Evolutionary conservation across 2,113 vertebrate genomes (phyloP).

Genomic region (Struthio camelus): DNA sequence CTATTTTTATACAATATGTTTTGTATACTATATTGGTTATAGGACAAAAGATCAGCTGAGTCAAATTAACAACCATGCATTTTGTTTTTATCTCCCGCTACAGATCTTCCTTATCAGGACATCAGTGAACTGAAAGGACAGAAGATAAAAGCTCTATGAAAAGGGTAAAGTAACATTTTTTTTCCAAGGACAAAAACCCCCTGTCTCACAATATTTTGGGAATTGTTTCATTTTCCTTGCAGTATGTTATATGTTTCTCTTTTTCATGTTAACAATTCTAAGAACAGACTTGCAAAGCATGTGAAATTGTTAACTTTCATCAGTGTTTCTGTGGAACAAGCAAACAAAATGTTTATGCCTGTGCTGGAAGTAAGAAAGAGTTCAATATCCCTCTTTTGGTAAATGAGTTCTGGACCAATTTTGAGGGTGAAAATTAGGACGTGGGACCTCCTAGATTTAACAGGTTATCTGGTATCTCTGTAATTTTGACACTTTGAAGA

Average conservation of each 20-base stretch:
- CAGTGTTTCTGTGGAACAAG: neutral
- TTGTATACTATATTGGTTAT: neutral
- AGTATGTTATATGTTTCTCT: neutral
- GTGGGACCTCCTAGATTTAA: neutral
- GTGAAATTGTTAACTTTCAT: neutral
- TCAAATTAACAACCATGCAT: neutral
- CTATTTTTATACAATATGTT: neutral
- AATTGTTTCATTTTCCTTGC: neutral
- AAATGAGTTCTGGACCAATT: neutral
- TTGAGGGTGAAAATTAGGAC: neutral
- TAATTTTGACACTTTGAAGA: neutral
- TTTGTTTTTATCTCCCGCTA: neutral
- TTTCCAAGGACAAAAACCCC: neutral
- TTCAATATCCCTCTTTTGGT: neutral
- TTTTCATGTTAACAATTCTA: neutral
- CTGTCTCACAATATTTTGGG: neutral
- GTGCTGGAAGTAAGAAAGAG: neutral
- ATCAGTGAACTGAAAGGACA: slow-evolving; percentile 13
- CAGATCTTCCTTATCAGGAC: neutral
- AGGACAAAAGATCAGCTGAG: neutral
- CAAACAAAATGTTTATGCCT: neutral
- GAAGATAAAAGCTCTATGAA: neutral
- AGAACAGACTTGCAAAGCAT: neutral
- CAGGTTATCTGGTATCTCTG: neutral
- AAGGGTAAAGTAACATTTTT: neutral